Evolutionary conservation across 2,113 vertebrate species (phyloP).

Genomic region (Mugil cephalus): DNA sequence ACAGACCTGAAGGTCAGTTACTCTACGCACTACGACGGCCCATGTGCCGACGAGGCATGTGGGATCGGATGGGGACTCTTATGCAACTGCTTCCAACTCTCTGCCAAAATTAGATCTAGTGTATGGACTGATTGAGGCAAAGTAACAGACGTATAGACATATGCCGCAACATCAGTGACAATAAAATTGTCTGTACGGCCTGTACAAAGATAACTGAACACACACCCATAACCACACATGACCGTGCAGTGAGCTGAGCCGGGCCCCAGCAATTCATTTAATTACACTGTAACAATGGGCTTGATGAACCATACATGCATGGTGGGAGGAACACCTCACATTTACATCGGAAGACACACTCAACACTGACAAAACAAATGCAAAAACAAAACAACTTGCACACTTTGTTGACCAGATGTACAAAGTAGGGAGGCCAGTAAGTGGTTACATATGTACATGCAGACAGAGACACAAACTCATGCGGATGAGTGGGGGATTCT

Average conservation of each 20-base stretch:
- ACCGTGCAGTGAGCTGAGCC: not conserved
- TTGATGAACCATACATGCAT: not conserved
- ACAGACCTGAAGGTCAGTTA: constrained; percentile 64
- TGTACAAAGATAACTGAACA: not conserved
- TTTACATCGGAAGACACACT: not conserved
- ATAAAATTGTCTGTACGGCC: not conserved
- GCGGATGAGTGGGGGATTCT: not conserved
- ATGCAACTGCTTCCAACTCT: constrained; percentile 40
- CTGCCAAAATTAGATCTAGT: constrained; percentile 33
- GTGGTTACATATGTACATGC: constrained; percentile 1
- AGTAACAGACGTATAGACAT: not conserved
- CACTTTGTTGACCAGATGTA: not conserved
- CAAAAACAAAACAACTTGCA: not conserved
- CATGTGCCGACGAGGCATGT: constrained; percentile 53
- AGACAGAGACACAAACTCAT: constrained; percentile 8
- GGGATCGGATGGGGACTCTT: constrained; percentile 54
- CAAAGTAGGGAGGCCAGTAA: not conserved
- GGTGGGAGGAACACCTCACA: not conserved
- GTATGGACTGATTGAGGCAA: constrained; percentile 2
- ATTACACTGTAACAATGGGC: constrained; percentile 23
- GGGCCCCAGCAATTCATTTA: constrained; percentile 35
- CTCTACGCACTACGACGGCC: constrained; percentile 28
- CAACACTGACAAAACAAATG: not conserved
- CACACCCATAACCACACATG: constrained; percentile 1
- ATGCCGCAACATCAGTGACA: constrained; percentile 7